These are phyloP conservation scores for Rhea pennata DNA, from an alignment of 2,113 vertebrate species.

Conservation along the genomic window DNA sequence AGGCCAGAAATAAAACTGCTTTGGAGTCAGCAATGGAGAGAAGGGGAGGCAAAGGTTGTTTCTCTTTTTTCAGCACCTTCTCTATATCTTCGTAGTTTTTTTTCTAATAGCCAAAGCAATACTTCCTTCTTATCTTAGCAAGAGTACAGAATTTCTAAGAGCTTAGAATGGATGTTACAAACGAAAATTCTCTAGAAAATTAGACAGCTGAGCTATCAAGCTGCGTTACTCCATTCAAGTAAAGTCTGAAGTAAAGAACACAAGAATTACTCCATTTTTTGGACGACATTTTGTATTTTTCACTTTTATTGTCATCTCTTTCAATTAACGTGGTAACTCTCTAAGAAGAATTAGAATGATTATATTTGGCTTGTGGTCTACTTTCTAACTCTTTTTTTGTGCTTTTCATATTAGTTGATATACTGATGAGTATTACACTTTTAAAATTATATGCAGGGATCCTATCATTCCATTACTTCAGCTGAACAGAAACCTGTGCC, in stretches of 20 bases:
- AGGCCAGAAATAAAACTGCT: background rate
- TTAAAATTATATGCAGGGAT: constrained; percentile 55
- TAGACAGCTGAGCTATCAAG: background rate
- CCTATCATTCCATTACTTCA: background rate
- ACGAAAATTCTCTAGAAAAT: background rate
- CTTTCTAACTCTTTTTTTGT: background rate
- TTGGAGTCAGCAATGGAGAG: background rate
- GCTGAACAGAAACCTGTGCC: constrained; percentile 44
- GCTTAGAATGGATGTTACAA: background rate
- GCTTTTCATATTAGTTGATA: constrained; percentile 45
- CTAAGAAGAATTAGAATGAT: constrained; percentile 19
- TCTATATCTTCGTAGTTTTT: background rate
- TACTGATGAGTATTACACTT: constrained; percentile 39
- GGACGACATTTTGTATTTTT: constrained; percentile 8
- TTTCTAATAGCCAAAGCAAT: background rate
- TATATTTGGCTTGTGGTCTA: background rate
- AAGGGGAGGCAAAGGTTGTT: background rate
- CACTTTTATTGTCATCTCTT: constrained; percentile 16
- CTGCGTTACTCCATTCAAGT: background rate
- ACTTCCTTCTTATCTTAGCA: background rate
- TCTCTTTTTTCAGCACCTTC: background rate
- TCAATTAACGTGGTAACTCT: constrained; percentile 37
- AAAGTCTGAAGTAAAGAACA: background rate
- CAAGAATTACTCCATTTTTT: background rate
- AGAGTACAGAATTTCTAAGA: background rate